Evolutionary conservation across 2,797 vertebrate species (phyloP).

Genomic region (Danionella dracula): DNA sequence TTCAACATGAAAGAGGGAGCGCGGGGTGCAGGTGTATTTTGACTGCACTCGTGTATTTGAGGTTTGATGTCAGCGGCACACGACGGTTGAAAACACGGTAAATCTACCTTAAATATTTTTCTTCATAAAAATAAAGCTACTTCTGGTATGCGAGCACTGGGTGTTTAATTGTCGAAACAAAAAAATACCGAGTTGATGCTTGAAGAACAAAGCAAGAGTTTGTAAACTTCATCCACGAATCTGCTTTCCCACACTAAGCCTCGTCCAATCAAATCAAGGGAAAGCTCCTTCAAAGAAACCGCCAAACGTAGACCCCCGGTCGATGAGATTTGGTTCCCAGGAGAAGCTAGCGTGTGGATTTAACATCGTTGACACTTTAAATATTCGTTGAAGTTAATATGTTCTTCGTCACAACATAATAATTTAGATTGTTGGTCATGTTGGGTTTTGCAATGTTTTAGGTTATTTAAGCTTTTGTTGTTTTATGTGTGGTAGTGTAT

Average conservation of each 20-base stretch:
- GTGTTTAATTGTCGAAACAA: no score
- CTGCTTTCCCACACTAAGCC: not conserved
- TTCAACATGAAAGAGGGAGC: slow-evolving; percentile 37
- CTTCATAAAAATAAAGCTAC: no score
- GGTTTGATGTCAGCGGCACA: slow-evolving; percentile 3
- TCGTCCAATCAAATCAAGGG: not conserved
- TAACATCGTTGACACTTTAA: not conserved
- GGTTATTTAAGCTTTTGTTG: no score
- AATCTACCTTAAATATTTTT: no score
- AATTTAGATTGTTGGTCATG: no score
- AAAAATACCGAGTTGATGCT: no score
- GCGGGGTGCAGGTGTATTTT: slow-evolving; percentile 43
- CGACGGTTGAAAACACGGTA: not conserved
- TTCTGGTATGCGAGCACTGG: no score
- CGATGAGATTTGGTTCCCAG: not conserved
- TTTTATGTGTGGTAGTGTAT: no score
- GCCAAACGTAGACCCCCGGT: not conserved
- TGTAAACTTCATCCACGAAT: not conserved
- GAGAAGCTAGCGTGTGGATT: not conserved
- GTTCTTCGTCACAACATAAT: no score
- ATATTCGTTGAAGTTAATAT: no score
- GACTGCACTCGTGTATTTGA: not conserved
- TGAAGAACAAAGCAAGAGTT: not conserved
- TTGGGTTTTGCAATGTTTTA: no score
- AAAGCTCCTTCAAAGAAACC: not conserved